Evolutionary conservation across 2,888 invertebrate species (phyloP), one percentile per base, ranked within the genome.

Genomic region (Didymodactylos carnosus): DNA sequence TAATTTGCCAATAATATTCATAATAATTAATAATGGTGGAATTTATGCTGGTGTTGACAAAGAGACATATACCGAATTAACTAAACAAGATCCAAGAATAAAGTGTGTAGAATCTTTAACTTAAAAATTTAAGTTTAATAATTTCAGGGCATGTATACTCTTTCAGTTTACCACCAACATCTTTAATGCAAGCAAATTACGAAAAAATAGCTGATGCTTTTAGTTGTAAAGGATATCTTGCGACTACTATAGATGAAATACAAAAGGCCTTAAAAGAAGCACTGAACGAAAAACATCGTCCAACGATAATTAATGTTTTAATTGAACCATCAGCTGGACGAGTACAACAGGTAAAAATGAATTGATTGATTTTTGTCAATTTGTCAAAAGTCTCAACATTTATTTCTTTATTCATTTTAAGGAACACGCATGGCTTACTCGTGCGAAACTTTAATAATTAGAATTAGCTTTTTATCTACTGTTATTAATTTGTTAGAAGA

Each of bases 21-120:
- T 95, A 5, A 88, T 97, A 76, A 88, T 97, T 10, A 97, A 97
- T 84, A 97, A 97, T 85, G 92, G 90, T 81, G 95, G 95, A 29
- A 95, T 95, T 80, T 92, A 91, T 27, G 62, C 71, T 19, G 74
- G 74, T 35, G 23, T 74, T 25, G 74, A 74, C 39, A 10, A 13
- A n/a, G 74, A 71, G 13, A 39, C 39, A 29, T 74, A 71, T 29
- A 41, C 51, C n/a, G 62, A 53, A 5, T 35, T 74, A 19, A 53
- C 43, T 53, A 40, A 62, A 35, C 16, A 71, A 2, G 71, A 74
- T 53, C 53, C 74, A 16, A 23, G 62, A 2, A 16, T 74, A 27
- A 71, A 39, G 73, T 73, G 53, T 40, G 13, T 35, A n/a, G 3
- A 14, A n/a, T 16, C 27, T 25, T 16, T 19, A 46, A 41, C 23